Evolutionary conservation across 2,888 invertebrate genomes (phyloP).

Genomic region (Drosophila eohydei): DNA sequence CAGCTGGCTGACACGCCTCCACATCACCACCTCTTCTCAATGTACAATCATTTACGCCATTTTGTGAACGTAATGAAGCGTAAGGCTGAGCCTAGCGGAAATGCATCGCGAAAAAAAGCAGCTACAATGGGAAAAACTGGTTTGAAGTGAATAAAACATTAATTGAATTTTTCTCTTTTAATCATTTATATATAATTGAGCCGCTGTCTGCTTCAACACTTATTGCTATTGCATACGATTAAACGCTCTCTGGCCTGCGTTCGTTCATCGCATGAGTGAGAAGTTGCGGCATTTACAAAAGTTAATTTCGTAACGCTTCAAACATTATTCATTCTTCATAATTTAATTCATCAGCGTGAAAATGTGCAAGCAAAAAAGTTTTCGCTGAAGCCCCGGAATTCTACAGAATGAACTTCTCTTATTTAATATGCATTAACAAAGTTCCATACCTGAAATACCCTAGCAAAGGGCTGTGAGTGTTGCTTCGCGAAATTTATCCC

Average conservation of each 20-base stretch:
- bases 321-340: conserved; percentile 57
- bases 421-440: conserved; percentile 37
- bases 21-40: neutral
- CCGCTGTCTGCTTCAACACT: conserved; percentile 13
- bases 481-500: neutral
- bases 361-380: conserved; percentile 12
- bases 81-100: conserved; percentile 14
- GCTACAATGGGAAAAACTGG: conserved; percentile 17
- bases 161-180: conserved; percentile 12
- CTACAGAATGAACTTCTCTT: conserved; percentile 1
- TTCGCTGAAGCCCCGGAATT: neutral
- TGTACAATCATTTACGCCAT: conserved; percentile 15
- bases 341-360: conserved; percentile 39
- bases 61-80: conserved; percentile 51
- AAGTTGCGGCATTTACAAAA: conserved; percentile 27
- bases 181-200: conserved; percentile 21
- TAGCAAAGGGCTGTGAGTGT: neutral
- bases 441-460: neutral
- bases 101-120: conserved; percentile 8
- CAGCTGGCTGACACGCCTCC: neutral
- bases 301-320: conserved; percentile 46
- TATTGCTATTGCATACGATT: conserved; percentile 38
- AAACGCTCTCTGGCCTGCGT: conserved; percentile 8
- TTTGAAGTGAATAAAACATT: conserved; percentile 31
- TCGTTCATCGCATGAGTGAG: neutral